Percentiles rank a stretch among this genome's conserved stretches.
Conservation (phyloP, 2,797 vertebrate genomes). For the Melanitta fusca region DNA sequence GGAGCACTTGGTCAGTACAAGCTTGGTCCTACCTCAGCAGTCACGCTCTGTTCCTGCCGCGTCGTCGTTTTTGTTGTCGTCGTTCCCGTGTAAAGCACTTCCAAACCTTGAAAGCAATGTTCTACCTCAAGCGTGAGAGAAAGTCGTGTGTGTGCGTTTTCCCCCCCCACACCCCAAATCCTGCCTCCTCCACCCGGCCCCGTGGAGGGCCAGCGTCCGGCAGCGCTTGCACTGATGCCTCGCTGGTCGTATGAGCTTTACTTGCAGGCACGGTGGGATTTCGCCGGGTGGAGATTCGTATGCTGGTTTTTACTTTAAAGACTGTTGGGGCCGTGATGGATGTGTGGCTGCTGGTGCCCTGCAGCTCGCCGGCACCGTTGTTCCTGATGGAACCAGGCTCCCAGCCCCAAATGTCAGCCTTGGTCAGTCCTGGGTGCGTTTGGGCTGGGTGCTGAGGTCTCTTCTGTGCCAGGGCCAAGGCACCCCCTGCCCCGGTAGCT, state of each 20-base stretch:
- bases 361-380: not conserved
- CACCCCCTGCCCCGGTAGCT: not conserved
- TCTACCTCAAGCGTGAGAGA: slow-evolving; percentile 91
- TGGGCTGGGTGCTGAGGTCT: not conserved
- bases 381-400: not conserved
- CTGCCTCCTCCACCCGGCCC: slow-evolving; percentile 64
- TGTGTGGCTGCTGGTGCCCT: fast-evolving
- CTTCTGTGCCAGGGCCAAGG: not conserved
- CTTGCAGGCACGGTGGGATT: slow-evolving; percentile 53
- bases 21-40: slow-evolving; percentile 82
- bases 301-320: slow-evolving; percentile 40
- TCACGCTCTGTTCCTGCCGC: slow-evolving; percentile 58
- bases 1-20: slow-evolving; percentile 82
- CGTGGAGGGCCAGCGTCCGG: not conserved
- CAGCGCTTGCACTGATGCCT: slow-evolving; percentile 68
- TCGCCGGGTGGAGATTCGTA: not conserved
- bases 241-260: slow-evolving; percentile 77
- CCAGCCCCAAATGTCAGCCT: not conserved
- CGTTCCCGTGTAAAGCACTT: slow-evolving; percentile 91
- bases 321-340: not conserved
- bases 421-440: not conserved
- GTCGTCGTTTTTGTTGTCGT: slow-evolving; percentile 49
- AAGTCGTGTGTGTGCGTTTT: not conserved
- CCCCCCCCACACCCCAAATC: no score
- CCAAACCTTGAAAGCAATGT: slow-evolving; percentile 94